phyloP scores from a whole-genome alignment of 2,888 invertebrate genomes.

The Tenthredo livida region DNA sequence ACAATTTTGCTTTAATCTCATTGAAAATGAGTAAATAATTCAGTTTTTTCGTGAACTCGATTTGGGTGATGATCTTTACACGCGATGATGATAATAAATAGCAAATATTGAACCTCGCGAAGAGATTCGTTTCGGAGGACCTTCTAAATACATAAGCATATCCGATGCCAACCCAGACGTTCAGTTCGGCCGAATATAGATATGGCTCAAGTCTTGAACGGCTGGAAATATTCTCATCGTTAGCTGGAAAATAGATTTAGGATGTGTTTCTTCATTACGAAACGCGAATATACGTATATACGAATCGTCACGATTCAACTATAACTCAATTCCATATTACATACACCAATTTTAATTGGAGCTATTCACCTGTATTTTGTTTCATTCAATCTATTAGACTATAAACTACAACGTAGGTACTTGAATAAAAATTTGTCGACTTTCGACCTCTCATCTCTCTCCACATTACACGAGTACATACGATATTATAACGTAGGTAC shows the following conservation, averaged over 20 bases:
- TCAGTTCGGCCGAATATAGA: slow-evolving; percentile 21
- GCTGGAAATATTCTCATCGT: slow-evolving; percentile 1
- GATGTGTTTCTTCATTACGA: neutral
- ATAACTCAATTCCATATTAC: no score
- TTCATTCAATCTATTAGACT: neutral
- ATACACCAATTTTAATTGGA: no score
- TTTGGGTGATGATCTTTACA: neutral
- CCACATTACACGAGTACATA: neutral
- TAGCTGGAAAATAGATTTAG: slow-evolving; percentile 10
- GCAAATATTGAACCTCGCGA: slow-evolving; percentile 8
- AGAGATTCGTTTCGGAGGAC: slow-evolving; percentile 1
- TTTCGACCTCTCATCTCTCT: neutral
- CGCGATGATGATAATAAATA: slow-evolving; percentile 8
- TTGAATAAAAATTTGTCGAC: neutral
- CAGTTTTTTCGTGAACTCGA: neutral
- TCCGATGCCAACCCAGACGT: slow-evolving; percentile 12
- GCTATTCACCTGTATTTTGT: neutral
- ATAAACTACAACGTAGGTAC: neutral
- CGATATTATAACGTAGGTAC: neutral
- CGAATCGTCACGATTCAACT: no score
- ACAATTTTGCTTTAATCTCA: neutral
- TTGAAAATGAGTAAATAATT: neutral
- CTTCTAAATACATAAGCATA: slow-evolving; percentile 2
- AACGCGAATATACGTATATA: neutral
- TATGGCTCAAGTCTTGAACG: neutral